Percentiles rank a stretch among this genome's conserved stretches.
phyloP scores from a whole-genome alignment of 37 sponge, comb jelly and placozoan species.

The Eunapius fragilis region DNA sequence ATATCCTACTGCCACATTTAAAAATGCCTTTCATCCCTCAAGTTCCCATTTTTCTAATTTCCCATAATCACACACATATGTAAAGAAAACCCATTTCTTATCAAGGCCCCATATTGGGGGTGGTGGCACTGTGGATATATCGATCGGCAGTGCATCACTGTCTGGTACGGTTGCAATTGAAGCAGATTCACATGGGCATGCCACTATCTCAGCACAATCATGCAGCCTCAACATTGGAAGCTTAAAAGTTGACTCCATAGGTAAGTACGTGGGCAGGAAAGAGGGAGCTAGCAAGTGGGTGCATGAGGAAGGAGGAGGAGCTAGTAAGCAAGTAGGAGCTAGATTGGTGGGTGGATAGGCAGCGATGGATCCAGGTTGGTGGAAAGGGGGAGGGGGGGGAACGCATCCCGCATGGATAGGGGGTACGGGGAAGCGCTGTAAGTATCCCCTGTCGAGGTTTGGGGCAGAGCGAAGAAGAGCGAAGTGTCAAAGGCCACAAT shows the following conservation, averaged over 20 bases:
- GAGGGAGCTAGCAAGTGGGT: too few species aligned
- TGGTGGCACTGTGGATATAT: constrained; percentile 71
- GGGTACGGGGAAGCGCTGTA: too few species aligned
- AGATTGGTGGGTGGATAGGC: too few species aligned
- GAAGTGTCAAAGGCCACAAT: too few species aligned
- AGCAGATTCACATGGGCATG: constrained; percentile 67
- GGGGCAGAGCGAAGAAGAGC: too few species aligned
- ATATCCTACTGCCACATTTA: neutral
- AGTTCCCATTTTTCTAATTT: constrained; percentile 4
- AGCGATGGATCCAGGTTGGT: too few species aligned
- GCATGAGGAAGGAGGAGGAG: too few species aligned
- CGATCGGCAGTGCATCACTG: constrained; percentile 52
- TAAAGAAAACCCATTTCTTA: neutral
- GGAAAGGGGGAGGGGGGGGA: too few species aligned
- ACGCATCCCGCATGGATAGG: too few species aligned
- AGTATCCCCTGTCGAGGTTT: too few species aligned
- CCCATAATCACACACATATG: too few species aligned
- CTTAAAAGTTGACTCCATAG: constrained; percentile 76
- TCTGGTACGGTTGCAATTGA: constrained; percentile 48
- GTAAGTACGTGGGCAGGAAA: constrained; percentile 92
- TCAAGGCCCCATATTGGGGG: constrained; percentile 75
- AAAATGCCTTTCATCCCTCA: neutral
- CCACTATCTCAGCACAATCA: constrained; percentile 61
- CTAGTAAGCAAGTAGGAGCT: too few species aligned
- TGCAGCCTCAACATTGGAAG: constrained; percentile 79